Evolutionary conservation across 2,113 vertebrate genomes (phyloP).

Genomic region (Barbus barbus): DNA sequence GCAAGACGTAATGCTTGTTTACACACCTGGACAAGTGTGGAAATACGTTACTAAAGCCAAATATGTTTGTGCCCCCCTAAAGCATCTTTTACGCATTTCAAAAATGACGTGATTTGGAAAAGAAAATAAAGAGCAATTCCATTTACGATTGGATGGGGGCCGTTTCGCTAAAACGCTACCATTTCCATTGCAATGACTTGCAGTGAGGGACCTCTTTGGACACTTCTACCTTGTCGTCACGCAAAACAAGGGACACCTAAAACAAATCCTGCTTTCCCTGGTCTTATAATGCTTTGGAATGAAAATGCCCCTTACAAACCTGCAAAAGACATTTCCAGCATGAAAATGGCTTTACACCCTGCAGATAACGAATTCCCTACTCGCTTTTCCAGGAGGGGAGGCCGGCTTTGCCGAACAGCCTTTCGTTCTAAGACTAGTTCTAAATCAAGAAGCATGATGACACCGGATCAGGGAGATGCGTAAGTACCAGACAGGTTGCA

Average conservation of each 20-base stretch:
- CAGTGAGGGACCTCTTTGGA: constrained; percentile 75
- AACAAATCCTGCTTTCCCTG: constrained; percentile 69
- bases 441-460: constrained; percentile 71
- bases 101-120: constrained; percentile 69
- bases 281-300: constrained; percentile 79
- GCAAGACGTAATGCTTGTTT: constrained; percentile 67
- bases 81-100: constrained; percentile 67
- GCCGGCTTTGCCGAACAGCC: constrained; percentile 66
- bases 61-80: constrained; percentile 69
- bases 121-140: constrained; percentile 50
- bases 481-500: constrained; percentile 77
- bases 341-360: constrained; percentile 70
- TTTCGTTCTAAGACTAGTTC: constrained; percentile 74
- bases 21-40: constrained; percentile 68
- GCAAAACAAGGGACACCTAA: constrained; percentile 68
- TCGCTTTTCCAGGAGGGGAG: constrained; percentile 62
- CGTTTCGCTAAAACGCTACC: constrained; percentile 62
- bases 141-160: constrained; percentile 57
- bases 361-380: constrained; percentile 70
- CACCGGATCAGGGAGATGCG: constrained; percentile 70
- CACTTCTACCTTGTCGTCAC: constrained; percentile 63
- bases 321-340: constrained; percentile 63
- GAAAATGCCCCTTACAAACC: constrained; percentile 73
- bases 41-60: constrained; percentile 62
- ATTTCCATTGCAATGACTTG: constrained; percentile 68